phyloP scores from a whole-genome alignment of 2,113 vertebrate species.

The Tupaia chinensis region DNA sequence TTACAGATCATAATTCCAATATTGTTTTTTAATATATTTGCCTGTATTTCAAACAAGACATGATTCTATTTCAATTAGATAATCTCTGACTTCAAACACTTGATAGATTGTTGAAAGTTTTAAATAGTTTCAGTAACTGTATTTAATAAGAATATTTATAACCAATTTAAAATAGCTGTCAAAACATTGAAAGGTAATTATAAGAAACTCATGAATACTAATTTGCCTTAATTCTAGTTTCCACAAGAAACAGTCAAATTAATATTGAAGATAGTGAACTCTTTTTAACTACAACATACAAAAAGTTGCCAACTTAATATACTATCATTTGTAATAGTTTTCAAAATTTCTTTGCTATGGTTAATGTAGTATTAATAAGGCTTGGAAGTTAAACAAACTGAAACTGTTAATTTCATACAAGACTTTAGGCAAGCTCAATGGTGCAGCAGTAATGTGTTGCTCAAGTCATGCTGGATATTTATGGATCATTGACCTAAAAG shows the following conservation, averaged over 20 bases:
- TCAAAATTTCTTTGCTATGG: background rate
- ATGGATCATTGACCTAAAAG: background rate
- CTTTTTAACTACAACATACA: background rate
- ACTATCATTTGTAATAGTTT: background rate
- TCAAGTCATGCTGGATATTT: too few relatives aligned
- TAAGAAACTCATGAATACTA: background rate
- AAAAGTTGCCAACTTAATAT: background rate
- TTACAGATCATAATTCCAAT: background rate
- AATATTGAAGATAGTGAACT: background rate
- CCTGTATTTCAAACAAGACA: background rate
- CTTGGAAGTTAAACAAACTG: background rate
- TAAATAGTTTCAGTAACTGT: background rate
- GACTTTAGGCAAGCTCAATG: background rate
- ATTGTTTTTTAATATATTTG: background rate
- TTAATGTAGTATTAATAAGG: background rate
- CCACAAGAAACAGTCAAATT: background rate
- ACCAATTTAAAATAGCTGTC: background rate
- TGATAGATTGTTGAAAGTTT: background rate
- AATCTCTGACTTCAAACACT: background rate
- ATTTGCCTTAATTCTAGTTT: conserved; percentile 18
- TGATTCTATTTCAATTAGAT: background rate
- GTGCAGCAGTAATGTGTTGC: too few relatives aligned
- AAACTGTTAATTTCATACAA: background rate
- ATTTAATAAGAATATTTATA: conserved; percentile 12
- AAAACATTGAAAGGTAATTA: background rate